Conservation (phyloP, 2,888 invertebrate genomes). For the Pammene fasciana region DNA sequence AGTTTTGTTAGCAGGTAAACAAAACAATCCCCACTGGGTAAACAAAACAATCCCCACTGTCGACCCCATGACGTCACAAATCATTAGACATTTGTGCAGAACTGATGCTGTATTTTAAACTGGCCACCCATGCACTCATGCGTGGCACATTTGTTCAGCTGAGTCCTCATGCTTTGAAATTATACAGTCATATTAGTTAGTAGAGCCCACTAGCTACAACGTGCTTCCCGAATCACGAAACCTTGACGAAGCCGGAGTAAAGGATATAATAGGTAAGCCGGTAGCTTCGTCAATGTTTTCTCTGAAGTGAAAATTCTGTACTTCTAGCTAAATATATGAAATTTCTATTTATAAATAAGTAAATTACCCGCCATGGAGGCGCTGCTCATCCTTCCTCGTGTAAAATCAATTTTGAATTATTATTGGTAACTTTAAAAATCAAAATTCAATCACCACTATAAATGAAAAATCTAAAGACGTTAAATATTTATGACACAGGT, state of each 20-base stretch:
- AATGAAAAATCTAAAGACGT: conserved; percentile 28
- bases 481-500: conserved; percentile 31
- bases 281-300: too few relatives aligned
- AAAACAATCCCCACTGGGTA: too few relatives aligned
- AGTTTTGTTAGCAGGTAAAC: too few relatives aligned
- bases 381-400: conserved; percentile 79
- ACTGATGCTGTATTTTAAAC: background rate
- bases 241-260: too few relatives aligned
- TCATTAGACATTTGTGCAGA: background rate
- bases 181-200: too few relatives aligned
- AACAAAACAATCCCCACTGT: too few relatives aligned
- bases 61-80: too few relatives aligned
- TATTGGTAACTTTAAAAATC: conserved; percentile 45
- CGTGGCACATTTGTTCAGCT: background rate
- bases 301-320: too few relatives aligned
- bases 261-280: too few relatives aligned
- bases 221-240: too few relatives aligned
- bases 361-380: conserved; percentile 81
- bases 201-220: too few relatives aligned
- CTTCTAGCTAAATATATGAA: too few relatives aligned
- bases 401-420: conserved; percentile 77
- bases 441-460: conserved; percentile 43
- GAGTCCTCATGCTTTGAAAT: background rate
- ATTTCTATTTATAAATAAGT: conserved; percentile 19
- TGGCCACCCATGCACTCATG: background rate